phyloP scores from a whole-genome alignment of 37 sponge, comb jelly and placozoan species.

The Spongilla lacustris region DNA sequence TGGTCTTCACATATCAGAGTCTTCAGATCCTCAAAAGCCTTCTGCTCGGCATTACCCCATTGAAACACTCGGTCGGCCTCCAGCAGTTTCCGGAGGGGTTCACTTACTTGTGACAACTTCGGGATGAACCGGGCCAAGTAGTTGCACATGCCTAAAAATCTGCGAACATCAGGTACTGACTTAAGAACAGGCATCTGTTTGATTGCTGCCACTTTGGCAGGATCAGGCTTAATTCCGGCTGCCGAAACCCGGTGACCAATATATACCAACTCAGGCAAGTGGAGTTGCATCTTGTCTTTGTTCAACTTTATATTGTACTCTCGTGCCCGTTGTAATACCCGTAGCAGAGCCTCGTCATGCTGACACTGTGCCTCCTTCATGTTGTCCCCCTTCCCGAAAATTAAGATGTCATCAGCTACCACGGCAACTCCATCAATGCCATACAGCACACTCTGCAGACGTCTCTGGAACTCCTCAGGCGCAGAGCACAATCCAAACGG shows the following conservation, averaged over 20 bases:
- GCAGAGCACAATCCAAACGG: slow-evolving; percentile 40
- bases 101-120: not conserved
- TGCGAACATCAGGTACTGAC: slow-evolving; percentile 5
- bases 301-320: not conserved
- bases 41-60: slow-evolving; percentile 1
- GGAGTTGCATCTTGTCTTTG: slow-evolving; percentile 2
- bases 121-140: slow-evolving; percentile 1
- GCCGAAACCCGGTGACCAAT: not conserved
- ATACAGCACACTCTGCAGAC: slow-evolving; percentile 4
- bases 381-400: slow-evolving; percentile 21
- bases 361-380: not conserved
- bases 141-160: not conserved
- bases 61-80: not conserved
- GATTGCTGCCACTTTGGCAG: slow-evolving; percentile 20
- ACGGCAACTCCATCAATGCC: slow-evolving; percentile 30
- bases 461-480: slow-evolving; percentile 30
- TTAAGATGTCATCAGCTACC: slow-evolving; percentile 40
- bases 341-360: slow-evolving; percentile 5
- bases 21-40: not conserved
- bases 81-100: slow-evolving; percentile 1
- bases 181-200: not conserved
- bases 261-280: not conserved
- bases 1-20: not conserved
- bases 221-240: slow-evolving; percentile 23
- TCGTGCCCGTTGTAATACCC: slow-evolving; percentile 11